Evolutionary conservation across 2,888 invertebrate genomes (phyloP).

Genomic region (Drosophila melanosoma): DNA sequence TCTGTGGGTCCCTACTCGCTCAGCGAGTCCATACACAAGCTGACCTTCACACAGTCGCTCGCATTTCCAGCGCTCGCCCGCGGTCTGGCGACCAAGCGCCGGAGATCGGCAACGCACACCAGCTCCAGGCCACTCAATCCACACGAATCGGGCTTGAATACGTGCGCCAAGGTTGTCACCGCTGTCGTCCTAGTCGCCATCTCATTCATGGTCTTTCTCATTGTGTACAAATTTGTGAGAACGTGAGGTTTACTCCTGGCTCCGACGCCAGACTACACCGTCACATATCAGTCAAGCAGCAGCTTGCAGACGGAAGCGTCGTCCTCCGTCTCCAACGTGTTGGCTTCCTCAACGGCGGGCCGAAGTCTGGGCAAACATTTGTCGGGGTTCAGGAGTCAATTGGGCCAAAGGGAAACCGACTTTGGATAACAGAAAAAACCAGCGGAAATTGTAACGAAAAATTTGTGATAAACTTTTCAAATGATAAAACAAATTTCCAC

Average conservation of each 20-base stretch:
- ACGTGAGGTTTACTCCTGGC: slow-evolving; percentile 92
- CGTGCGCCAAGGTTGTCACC: slow-evolving; percentile 90
- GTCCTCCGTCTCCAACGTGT: slow-evolving; percentile 26
- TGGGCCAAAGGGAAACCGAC: slow-evolving; percentile 79
- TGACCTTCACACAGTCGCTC: slow-evolving; percentile 90
- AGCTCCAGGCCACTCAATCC: slow-evolving; percentile 87
- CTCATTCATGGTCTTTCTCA: slow-evolving; percentile 90
- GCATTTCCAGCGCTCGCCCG: slow-evolving; percentile 90
- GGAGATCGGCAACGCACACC: slow-evolving; percentile 86
- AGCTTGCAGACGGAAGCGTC: slow-evolving; percentile 59
- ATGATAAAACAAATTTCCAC: slow-evolving; percentile 65
- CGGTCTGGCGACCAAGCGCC: slow-evolving; percentile 88
- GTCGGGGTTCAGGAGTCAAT: slow-evolving; percentile 85
- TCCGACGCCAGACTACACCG: slow-evolving; percentile 86
- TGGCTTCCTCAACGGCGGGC: slow-evolving; percentile 58
- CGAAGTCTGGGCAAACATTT: slow-evolving; percentile 77
- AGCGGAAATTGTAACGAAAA: slow-evolving; percentile 47
- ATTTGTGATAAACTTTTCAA: slow-evolving; percentile 72
- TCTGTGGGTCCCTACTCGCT: slow-evolving; percentile 90
- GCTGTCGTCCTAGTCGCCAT: slow-evolving; percentile 89
- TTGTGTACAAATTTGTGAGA: slow-evolving; percentile 90
- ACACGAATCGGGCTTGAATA: slow-evolving; percentile 88
- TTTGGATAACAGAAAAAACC: slow-evolving; percentile 51
- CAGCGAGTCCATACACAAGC: slow-evolving; percentile 89
- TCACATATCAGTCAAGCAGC: slow-evolving; percentile 80